Conservation (phyloP, 2,113 vertebrate species). For the Psephotus haematonotus region DNA sequence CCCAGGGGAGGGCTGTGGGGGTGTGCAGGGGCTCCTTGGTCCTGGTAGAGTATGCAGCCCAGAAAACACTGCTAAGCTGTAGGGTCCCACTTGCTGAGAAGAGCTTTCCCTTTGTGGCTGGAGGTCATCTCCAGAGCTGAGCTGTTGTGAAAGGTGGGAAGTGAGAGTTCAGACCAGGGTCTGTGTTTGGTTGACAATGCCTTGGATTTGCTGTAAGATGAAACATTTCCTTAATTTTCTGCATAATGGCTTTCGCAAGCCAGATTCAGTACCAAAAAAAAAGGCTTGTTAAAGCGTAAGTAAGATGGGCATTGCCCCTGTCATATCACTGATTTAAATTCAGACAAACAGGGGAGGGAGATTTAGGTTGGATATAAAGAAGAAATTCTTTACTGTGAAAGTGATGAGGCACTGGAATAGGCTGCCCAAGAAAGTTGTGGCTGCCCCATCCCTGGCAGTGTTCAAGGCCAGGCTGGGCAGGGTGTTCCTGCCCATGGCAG, state of each 20-base stretch:
- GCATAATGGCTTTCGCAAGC: not conserved
- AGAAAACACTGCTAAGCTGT: not conserved
- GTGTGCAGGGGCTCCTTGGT: not conserved
- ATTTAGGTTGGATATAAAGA: not conserved
- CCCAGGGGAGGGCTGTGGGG: not conserved
- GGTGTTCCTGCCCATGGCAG: not conserved
- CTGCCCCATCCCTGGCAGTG: not conserved
- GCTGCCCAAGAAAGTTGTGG: not conserved
- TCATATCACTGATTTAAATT: not conserved
- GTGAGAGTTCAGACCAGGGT: not conserved
- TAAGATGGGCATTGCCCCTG: not conserved
- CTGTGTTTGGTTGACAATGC: not conserved
- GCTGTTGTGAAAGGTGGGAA: not conserved
- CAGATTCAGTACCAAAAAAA: not conserved
- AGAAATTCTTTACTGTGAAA: not conserved
- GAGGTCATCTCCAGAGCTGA: not conserved
- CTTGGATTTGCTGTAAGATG: not conserved
- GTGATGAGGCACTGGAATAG: not conserved
- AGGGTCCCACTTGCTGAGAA: not conserved
- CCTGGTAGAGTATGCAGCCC: not conserved
- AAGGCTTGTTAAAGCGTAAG: not conserved
- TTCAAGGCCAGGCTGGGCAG: not conserved
- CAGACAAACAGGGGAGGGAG: not conserved
- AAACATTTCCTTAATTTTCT: not conserved
- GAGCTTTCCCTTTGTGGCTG: not conserved